Base-by-base conservation (phyloP, 37 sponge, comb jelly and placozoan species). In the Axinella damicornis region DNA sequence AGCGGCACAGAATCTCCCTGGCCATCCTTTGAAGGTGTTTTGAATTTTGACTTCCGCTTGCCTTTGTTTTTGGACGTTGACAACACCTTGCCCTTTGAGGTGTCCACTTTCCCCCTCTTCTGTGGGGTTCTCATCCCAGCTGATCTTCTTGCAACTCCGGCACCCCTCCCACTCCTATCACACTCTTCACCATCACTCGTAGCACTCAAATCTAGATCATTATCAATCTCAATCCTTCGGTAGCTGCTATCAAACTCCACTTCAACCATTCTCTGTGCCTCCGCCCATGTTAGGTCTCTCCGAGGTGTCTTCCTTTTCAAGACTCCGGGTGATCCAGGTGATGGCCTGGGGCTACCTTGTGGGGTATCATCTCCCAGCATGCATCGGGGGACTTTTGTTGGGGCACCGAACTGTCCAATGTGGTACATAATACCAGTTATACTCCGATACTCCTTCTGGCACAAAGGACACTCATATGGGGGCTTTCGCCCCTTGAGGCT, bases 271-370 rank as follows among this genome's bases (percentile, higher is more conserved):
- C 86, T 69, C 56, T 95, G 95, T 1, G 95, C 77, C 66, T 95
- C 95, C 14, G 84, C 93, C 78, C 93, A 95, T 32, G 95, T 95
- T 14, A 95, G 74, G 11, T 88, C 88, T n/a, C 89, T 61, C 40
- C 81, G 82, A 20, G 78, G 38, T 58, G 46, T 74, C 75, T 84
- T 86, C 46, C 87, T 37, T 54, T 63, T n/a, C 13, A 74, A 22
- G 14, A 54, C 55, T 30, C 40, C 58, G 2, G 90, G 90, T 0
- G 90, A 85, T n/a, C 52, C 38, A 40, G 59, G 21, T 21, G 69
- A 34, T 1, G 6, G 66, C 5, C 21, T 35, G 18, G 86, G 78
- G 28, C 78, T 69, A 56, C 72, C 72, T n/a, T 74, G 65, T 21
- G 86, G 71, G 0, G 65, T 54, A 17, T 65, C 81, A 5, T 56